Conservation (phyloP, 2,888 invertebrate species). For the Aporophyla lueneburgensis region DNA sequence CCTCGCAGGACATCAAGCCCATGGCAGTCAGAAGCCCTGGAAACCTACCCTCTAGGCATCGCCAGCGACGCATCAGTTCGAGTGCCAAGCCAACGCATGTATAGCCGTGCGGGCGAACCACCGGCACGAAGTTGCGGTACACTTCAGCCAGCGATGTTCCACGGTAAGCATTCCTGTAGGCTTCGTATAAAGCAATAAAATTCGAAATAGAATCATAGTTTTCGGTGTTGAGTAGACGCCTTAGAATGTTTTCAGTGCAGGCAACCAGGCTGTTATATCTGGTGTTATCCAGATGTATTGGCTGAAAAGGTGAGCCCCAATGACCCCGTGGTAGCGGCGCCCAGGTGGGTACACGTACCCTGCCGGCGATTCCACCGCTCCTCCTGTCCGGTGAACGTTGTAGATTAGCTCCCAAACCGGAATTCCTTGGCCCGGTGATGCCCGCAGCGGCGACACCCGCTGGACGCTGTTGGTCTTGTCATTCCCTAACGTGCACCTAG, state of each 20-base stretch:
- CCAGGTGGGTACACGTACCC: background rate
- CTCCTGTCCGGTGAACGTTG: constrained; percentile 94
- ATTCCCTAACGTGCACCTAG: background rate
- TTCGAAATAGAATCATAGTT: constrained; percentile 97
- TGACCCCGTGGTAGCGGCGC: constrained; percentile 92
- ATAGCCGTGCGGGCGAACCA: constrained; percentile 94
- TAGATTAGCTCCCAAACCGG: constrained; percentile 97
- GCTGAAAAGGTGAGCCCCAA: constrained; percentile 78
- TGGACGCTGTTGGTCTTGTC: constrained; percentile 70
- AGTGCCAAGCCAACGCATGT: constrained; percentile 96
- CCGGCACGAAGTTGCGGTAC: constrained; percentile 93
- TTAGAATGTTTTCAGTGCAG: constrained; percentile 89
- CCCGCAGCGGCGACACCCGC: constrained; percentile 85
- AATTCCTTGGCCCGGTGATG: constrained; percentile 79
- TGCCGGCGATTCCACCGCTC: constrained; percentile 68
- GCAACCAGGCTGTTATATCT: constrained; percentile 5
- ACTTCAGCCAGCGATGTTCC: constrained; percentile 91
- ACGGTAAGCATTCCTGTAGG: constrained; percentile 90
- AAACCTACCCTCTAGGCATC: constrained; percentile 90
- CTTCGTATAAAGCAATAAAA: constrained; percentile 93
- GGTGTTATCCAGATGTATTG: background rate
- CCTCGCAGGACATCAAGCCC: constrained; percentile 95
- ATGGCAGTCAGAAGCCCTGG: constrained; percentile 92
- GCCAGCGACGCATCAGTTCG: constrained; percentile 93
- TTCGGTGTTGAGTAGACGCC: constrained; percentile 94